These are phyloP conservation scores for Sthenelais limicola DNA, from an alignment of 2,888 invertebrate species.

Conservation along the genomic window DNA sequence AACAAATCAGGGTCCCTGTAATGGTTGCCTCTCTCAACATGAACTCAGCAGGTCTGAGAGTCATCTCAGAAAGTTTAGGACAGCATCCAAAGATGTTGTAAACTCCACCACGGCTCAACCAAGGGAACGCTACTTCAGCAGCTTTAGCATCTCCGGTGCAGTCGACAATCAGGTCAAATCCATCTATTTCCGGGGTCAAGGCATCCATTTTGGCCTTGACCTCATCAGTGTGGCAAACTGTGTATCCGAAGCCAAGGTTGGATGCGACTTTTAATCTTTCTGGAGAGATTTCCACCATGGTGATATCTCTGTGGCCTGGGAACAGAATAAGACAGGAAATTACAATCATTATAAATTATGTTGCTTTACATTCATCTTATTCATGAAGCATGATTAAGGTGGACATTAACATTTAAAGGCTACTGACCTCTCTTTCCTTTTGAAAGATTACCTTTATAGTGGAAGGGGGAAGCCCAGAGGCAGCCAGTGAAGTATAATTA, in stretches of 20 bases:
- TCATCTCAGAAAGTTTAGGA: neutral
- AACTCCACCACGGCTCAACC: neutral
- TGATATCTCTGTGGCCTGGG: too few species aligned
- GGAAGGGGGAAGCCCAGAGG: too few species aligned
- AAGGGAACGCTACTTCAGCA: neutral
- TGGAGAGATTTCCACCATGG: conserved; percentile 17
- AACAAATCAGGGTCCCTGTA: neutral
- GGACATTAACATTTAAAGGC: too few species aligned
- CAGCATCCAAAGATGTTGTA: conserved; percentile 3
- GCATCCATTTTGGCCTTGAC: neutral
- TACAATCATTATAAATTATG: too few species aligned
- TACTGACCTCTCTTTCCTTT: too few species aligned
- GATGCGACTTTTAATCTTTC: neutral
- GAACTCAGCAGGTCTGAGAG: neutral
- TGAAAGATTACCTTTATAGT: too few species aligned
- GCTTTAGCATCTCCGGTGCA: neutral
- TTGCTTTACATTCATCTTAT: too few species aligned
- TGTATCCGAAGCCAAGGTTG: neutral
- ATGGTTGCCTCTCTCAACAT: neutral
- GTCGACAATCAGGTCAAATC: conserved; percentile 15
- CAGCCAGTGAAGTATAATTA: too few species aligned
- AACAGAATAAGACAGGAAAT: too few species aligned
- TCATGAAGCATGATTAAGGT: too few species aligned
- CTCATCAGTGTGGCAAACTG: neutral
- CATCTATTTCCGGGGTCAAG: neutral